Evolutionary conservation across 2,888 invertebrate species (phyloP), one percentile per base, ranked within the genome.

Genomic region (Galerucella pusilla): DNA sequence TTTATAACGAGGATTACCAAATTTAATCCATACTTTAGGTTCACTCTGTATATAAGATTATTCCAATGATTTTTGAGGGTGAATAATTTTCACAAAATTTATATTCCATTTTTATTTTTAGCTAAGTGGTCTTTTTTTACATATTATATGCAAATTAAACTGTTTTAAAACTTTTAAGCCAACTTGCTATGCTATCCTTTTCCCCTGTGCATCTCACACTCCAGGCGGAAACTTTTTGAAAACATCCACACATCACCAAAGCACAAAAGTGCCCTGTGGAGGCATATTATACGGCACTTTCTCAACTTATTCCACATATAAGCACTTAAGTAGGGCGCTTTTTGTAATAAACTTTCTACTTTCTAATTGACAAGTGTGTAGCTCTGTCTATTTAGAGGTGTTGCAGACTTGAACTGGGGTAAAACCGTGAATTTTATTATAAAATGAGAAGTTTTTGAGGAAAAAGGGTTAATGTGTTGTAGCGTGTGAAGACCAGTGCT

Each of bases 271-370:
- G 52, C 80, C 80, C 82, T 78, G 80, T 67, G 72, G 81, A 80
- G 81, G 79, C 77, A 77, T 75, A 81, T 81, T 81, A 80, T 75
- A 76, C 69, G 76, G 75, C 73, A 72, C 77, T 80, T 77, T 77
- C 74, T 59, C 67, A 72, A 69, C 77, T 70, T 73, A 74, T 73
- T 73, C 65, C 25, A 49, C 71, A 28, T 71, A 68, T 71, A 77
- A 72, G 74, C 74, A 74, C 68, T 73, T 73, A 74, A 52, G 70
- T 52, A 70, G 69, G 69, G 42, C 60, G 77, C 78, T 79, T 78
- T 78, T 78, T 79, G 80, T 73, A 74, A 75, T 78, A 78, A 76
- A 69, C 74, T 67, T 60, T 71, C 76, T 73, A 75, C 76, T 78
- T 79, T 75, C 74, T 80, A 80, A 78, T 80, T 79, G 78, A 80